Evolutionary conservation across 2,797 vertebrate genomes (phyloP).

Genomic region (Distichodus sexfasciatus): DNA sequence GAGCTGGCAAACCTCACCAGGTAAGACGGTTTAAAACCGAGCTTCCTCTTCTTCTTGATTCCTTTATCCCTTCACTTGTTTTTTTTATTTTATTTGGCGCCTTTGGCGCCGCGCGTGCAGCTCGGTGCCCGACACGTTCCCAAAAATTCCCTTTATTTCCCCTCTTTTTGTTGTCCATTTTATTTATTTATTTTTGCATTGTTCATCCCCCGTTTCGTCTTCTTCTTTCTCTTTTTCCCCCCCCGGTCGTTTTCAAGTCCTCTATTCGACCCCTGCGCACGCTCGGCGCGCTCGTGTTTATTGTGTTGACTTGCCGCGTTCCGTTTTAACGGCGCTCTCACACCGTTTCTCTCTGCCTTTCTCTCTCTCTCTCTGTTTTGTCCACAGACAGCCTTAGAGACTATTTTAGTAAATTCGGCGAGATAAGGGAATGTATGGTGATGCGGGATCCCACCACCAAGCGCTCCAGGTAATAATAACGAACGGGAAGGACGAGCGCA

Average conservation of each 20-base stretch:
- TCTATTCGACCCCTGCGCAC: slow-evolving; percentile 92
- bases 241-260: slow-evolving; percentile 74
- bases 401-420: slow-evolving; percentile 99
- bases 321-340: too few species aligned
- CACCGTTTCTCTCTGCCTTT: not conserved
- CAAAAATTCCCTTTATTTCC: too few species aligned
- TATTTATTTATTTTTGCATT: slow-evolving; percentile 64
- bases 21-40: slow-evolving; percentile 78
- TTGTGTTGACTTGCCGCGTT: slow-evolving; percentile 7
- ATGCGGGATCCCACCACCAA: slow-evolving; percentile 99
- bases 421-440: slow-evolving; percentile 99
- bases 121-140: too few species aligned
- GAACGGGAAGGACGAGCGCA: slow-evolving; percentile 63
- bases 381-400: slow-evolving; percentile 98
- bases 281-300: slow-evolving; percentile 64
- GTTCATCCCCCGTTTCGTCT: too few species aligned
- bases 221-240: slow-evolving; percentile 55
- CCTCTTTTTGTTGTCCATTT: too few species aligned
- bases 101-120: too few species aligned
- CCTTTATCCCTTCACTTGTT: too few species aligned
- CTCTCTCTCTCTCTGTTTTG: slow-evolving; percentile 40
- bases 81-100: too few species aligned
- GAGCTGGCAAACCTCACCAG: slow-evolving; percentile 98
- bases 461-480: slow-evolving; percentile 91
- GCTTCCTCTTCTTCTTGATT: slow-evolving; percentile 57